Evolutionary conservation across 2,113 vertebrate genomes (phyloP).

Genomic region (Corythornis madagascariensis): DNA sequence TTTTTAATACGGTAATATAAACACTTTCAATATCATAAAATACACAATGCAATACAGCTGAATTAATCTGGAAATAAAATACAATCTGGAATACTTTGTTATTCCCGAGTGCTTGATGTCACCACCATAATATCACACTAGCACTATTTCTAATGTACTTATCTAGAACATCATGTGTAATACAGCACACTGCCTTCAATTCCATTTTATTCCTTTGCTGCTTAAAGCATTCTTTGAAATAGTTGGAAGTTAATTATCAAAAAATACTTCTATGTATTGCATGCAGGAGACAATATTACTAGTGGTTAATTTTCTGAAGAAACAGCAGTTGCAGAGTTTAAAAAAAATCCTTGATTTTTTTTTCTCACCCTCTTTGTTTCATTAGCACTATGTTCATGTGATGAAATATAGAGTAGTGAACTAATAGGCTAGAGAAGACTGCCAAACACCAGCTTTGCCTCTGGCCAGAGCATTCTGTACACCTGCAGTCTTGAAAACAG

Average conservation of each 20-base stretch:
- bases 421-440: background rate
- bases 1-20: background rate
- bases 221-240: background rate
- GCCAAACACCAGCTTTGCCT: slow-evolving; percentile 59
- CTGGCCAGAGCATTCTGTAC: slow-evolving; percentile 58
- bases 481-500: slow-evolving; percentile 69
- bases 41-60: background rate
- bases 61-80: background rate
- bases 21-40: background rate
- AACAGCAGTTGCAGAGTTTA: background rate
- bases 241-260: background rate
- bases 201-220: background rate
- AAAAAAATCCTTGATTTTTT: background rate
- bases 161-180: background rate
- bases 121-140: background rate
- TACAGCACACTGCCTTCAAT: background rate
- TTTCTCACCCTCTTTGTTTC: background rate
- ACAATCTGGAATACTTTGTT: background rate
- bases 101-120: background rate
- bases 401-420: slow-evolving; percentile 27
- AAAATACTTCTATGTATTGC: background rate
- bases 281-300: background rate
- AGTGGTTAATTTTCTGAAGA: background rate
- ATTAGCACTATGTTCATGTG: slow-evolving; percentile 1
- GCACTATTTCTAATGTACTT: background rate